A percentile compares a stretch with the other conserved stretches of the same genome.
Conservation (phyloP, 2,888 invertebrate species). For the Microplitis deprimator region DNA sequence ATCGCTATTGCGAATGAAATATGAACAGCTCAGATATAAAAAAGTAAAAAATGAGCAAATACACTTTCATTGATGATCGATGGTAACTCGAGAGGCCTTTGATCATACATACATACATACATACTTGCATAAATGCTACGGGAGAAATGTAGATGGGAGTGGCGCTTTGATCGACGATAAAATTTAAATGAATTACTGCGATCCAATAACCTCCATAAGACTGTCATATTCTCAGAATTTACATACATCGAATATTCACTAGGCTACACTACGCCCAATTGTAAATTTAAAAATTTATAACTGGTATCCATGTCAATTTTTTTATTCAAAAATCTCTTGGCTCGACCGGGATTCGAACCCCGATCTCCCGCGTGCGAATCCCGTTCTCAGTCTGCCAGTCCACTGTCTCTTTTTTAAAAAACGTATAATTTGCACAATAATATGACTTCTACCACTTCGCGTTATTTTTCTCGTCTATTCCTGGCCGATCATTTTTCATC, state of each 20-base stretch:
- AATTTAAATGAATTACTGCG: conserved; percentile 28
- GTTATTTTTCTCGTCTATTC: too few species aligned
- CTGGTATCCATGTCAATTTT: not conserved
- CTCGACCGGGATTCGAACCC: too few species aligned
- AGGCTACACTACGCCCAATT: not conserved
- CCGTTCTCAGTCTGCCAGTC: too few species aligned
- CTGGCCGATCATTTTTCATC: too few species aligned
- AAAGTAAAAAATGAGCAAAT: conserved; percentile 4
- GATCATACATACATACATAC: conserved; percentile 6
- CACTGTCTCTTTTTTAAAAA: too few species aligned
- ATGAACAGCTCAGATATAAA: not conserved
- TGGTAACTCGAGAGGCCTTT: conserved; percentile 16
- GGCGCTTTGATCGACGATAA: conserved; percentile 23
- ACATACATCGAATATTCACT: conserved; percentile 11
- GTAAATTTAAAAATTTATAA: not conserved
- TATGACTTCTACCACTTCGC: too few species aligned
- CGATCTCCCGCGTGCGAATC: too few species aligned
- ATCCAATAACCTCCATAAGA: conserved; percentile 15
- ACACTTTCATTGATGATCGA: conserved; percentile 17
- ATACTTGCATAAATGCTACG: conserved; percentile 17
- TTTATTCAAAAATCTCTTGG: not conserved
- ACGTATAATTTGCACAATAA: too few species aligned
- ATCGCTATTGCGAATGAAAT: too few species aligned
- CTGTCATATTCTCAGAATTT: not conserved
- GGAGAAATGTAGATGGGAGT: conserved; percentile 9